phyloP scores from a whole-genome alignment of 2,888 invertebrate genomes.

The Noctua pronuba region DNA sequence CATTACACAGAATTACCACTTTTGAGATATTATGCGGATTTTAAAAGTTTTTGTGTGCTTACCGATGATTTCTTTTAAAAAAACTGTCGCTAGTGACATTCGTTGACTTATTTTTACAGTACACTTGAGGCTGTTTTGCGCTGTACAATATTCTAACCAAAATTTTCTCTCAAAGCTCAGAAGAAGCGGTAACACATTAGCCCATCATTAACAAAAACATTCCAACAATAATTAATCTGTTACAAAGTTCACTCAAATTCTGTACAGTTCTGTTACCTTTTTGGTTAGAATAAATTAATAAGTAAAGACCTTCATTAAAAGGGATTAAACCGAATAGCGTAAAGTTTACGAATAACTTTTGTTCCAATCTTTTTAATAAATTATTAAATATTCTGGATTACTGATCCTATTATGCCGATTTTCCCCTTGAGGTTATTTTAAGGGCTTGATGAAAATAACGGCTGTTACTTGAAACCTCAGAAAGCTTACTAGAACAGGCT shows the following conservation, averaged over 20 bases:
- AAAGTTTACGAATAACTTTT: slow-evolving; percentile 19
- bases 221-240: neutral
- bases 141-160: neutral
- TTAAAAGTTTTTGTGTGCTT: neutral
- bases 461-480: neutral
- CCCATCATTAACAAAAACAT: neutral
- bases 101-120: neutral
- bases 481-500: neutral
- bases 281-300: slow-evolving; percentile 20
- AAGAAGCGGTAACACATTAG: neutral
- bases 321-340: neutral
- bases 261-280: neutral
- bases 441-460: neutral
- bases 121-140: neutral
- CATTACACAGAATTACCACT: neutral
- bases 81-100: neutral
- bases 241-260: slow-evolving; percentile 13
- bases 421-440: neutral
- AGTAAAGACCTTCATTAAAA: slow-evolving; percentile 24
- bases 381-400: slow-evolving; percentile 8
- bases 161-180: neutral
- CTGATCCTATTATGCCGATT: slow-evolving; percentile 17
- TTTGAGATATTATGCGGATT: neutral
- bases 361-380: slow-evolving; percentile 5
- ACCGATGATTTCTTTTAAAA: neutral